Evolutionary conservation across 1,140 invertebrate genomes (phyloP), one percentile per base, ranked within the genome.

Genomic region (Apis dorsata): DNA sequence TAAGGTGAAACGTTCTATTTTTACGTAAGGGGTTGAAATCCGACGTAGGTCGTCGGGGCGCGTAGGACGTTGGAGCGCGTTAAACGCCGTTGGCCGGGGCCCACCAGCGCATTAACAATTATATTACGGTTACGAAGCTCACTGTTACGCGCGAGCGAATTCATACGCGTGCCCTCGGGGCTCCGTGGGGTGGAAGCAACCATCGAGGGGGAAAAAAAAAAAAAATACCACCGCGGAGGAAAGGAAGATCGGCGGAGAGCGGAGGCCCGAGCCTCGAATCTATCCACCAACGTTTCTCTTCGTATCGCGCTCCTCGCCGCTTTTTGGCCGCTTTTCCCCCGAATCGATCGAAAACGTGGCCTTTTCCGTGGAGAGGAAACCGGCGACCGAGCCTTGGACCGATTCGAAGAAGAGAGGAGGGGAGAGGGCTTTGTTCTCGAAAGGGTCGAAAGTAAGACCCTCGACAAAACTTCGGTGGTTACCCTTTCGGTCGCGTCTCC

Each of bases 31-130:
- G 91, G 90, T 90, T 90, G 87, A 74, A 44, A 44, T 44, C 76
- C 74, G 87, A 62, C 57, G 55, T 8, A 15, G 21, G 17, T 83
- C 81, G 82, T 82, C 83, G 77, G 71, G 88, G 83, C 81, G 86
- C 86, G 80, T 81, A 88, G 89, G 85, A 87, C 91, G 34, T 44
- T 44, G 34, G 34, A 44, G 34, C 34, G 90, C 89, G 90, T 44
- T 91, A 90, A 92, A 91, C 90, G 87, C 81, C 68, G 28, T 7
- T n/a, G 90, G 88, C 86, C 88, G 88, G 83, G 90, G 91, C 87
- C 88, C 90, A 92, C 90, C 91, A 90, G 92, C 92, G 90, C 91
- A 92, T 92, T 92, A 92, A 92, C 91, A 92, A 92, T 92, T 91
- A 91, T 92, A 92, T 92, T 92, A 92, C 91, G 88, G 34, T 44